Percentiles rank a stretch among this genome's conserved stretches.
These are phyloP conservation scores for Potamilus streckersoni DNA, from an alignment of 1,140 invertebrate genomes.

Conservation along the genomic window DNA sequence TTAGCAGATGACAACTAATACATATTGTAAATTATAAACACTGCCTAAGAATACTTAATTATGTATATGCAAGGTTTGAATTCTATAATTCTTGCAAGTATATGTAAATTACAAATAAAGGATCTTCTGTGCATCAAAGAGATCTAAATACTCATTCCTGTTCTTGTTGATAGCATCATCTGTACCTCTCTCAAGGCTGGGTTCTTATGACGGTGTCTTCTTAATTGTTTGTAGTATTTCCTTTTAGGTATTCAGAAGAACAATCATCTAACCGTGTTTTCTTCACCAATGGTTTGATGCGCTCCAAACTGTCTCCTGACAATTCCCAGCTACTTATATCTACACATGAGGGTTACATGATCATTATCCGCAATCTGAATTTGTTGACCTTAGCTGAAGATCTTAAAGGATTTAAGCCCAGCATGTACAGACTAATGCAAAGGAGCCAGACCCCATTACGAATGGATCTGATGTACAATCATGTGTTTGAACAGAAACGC, in stretches of 20 bases:
- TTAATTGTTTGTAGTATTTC: too few relatives aligned
- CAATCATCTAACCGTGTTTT: conserved; percentile 85
- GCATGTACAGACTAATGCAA: conserved; percentile 91
- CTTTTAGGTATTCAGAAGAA: conserved; percentile 68
- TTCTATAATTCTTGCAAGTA: too few relatives aligned
- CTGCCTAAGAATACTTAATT: too few relatives aligned
- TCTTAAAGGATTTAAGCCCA: conserved; percentile 88
- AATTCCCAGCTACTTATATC: conserved; percentile 89
- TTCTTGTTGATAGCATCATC: too few relatives aligned
- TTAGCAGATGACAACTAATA: too few relatives aligned
- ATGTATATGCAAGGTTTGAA: too few relatives aligned
- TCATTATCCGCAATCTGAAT: conserved; percentile 90
- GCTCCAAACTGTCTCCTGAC: conserved; percentile 87
- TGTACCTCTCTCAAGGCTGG: too few relatives aligned
- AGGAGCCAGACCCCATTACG: conserved; percentile 66
- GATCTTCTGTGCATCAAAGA: too few relatives aligned
- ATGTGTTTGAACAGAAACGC: conserved; percentile 73
- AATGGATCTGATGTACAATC: conserved; percentile 37
- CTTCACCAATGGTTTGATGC: conserved; percentile 85
- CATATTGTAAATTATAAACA: too few relatives aligned
- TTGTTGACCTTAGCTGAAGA: conserved; percentile 80
- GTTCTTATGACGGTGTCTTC: too few relatives aligned
- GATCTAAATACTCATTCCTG: too few relatives aligned
- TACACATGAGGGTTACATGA: conserved; percentile 88
- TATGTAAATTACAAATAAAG: too few relatives aligned